These are phyloP conservation scores for Gastrophryne carolinensis DNA, from an alignment of 2,797 vertebrate species.

Conservation along the genomic window DNA sequence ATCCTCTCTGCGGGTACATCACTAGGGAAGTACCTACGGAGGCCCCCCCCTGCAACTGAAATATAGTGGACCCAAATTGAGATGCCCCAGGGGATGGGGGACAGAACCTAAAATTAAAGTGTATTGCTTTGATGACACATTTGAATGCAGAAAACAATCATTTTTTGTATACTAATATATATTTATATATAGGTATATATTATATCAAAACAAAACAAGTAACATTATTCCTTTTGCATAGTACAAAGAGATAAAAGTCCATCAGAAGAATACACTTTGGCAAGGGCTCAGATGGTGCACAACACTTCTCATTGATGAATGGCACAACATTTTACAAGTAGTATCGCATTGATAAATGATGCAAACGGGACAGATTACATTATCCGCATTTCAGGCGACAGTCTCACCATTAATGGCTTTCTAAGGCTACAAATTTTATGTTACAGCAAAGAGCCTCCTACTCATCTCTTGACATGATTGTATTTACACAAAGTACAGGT, in stretches of 20 bases:
- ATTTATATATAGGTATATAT: conserved; percentile 42
- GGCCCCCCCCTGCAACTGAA: no score
- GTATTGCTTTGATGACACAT: no score
- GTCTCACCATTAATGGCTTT: neutral
- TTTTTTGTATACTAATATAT: conserved; percentile 44
- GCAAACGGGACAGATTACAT: neutral
- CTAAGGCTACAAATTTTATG: neutral
- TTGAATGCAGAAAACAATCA: no score
- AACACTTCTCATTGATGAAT: neutral
- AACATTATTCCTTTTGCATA: conserved; percentile 16
- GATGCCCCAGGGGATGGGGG: no score
- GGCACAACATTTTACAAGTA: neutral
- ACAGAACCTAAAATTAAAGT: no score
- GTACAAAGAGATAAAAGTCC: neutral
- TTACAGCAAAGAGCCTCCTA: neutral
- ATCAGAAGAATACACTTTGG: neutral
- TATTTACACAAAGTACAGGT: neutral
- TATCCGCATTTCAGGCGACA: neutral
- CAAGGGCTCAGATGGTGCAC: conserved; percentile 25
- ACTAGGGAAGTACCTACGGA: no score
- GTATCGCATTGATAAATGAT: neutral
- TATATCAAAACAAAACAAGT: conserved; percentile 29
- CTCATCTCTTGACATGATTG: neutral
- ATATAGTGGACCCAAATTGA: no score
- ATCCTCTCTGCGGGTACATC: no score